phyloP scores from a whole-genome alignment of 2,113 vertebrate genomes.

The Silurus asotus region DNA sequence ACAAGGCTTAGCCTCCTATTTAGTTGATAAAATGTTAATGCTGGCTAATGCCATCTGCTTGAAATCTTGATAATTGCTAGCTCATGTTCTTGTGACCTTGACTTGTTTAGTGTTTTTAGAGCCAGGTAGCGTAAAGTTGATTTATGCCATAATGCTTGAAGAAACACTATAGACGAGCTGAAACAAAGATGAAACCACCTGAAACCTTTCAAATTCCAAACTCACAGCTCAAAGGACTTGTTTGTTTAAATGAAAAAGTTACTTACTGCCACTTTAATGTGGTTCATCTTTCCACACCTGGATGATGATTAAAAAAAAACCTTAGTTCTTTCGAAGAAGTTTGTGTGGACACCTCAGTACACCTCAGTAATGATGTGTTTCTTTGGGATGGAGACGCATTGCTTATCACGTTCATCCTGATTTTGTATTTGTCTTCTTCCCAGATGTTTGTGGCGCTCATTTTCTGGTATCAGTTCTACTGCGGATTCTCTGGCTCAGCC shows the following conservation, averaged over 20 bases:
- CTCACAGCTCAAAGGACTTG: background rate
- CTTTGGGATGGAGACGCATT: conserved; percentile 23
- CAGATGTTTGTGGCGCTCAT: conserved; percentile 98
- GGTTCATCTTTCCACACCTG: background rate
- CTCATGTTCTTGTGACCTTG: background rate
- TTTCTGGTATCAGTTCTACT: conserved; percentile 99
- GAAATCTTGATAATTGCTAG: background rate
- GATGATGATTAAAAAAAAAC: background rate
- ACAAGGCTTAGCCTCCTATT: background rate
- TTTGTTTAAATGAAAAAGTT: background rate
- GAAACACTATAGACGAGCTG: too few species aligned
- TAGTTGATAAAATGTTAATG: background rate
- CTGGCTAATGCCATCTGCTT: background rate
- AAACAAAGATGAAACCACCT: background rate
- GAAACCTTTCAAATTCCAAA: background rate
- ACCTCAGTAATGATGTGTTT: conserved; percentile 43
- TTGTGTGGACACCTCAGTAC: conserved; percentile 1
- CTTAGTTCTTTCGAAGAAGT: background rate
- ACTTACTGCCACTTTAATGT: background rate
- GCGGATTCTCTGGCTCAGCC: conserved; percentile 92
- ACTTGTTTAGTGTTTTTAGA: background rate
- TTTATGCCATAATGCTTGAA: too few species aligned
- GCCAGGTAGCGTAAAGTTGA: too few species aligned
- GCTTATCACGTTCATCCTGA: conserved; percentile 20
- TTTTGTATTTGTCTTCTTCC: background rate